Percentiles rank a stretch among this genome's conserved stretches.
phyloP scores from a whole-genome alignment of 2,888 invertebrate genomes.

The Acleris holmiana region DNA sequence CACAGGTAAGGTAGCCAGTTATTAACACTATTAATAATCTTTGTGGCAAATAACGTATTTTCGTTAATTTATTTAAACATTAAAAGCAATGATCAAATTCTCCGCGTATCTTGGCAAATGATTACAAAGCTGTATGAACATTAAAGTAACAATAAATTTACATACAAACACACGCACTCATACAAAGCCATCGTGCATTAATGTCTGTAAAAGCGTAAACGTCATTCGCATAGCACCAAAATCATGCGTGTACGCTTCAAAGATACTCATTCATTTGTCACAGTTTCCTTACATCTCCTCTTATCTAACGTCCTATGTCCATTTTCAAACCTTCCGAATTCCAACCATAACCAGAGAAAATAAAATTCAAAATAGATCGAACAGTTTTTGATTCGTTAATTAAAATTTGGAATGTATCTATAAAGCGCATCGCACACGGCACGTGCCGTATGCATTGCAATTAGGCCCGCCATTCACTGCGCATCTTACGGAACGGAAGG shows the following conservation, averaged over 20 bases:
- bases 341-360: background rate
- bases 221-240: conserved; percentile 37
- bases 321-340: background rate
- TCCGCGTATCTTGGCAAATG: too few species aligned
- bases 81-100: too few species aligned
- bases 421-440: conserved; percentile 44
- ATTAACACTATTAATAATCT: too few species aligned
- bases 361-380: background rate
- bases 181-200: conserved; percentile 21
- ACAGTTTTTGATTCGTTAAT: conserved; percentile 3
- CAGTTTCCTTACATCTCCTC: conserved; percentile 53
- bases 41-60: too few species aligned
- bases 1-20: too few species aligned
- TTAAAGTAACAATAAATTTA: conserved; percentile 6
- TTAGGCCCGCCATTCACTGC: conserved; percentile 70
- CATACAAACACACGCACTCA: conserved; percentile 15
- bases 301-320: conserved; percentile 29
- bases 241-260: conserved; percentile 53
- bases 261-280: conserved; percentile 74
- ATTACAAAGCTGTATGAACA: background rate
- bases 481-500: conserved; percentile 44
- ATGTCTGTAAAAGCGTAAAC: conserved; percentile 35
- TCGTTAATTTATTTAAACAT: too few species aligned
- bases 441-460: conserved; percentile 73
- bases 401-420: conserved; percentile 23